Evolutionary conservation across 2,113 vertebrate genomes (phyloP), one percentile per base, ranked within the genome.

Genomic region (Dissostichus mawsoni): DNA sequence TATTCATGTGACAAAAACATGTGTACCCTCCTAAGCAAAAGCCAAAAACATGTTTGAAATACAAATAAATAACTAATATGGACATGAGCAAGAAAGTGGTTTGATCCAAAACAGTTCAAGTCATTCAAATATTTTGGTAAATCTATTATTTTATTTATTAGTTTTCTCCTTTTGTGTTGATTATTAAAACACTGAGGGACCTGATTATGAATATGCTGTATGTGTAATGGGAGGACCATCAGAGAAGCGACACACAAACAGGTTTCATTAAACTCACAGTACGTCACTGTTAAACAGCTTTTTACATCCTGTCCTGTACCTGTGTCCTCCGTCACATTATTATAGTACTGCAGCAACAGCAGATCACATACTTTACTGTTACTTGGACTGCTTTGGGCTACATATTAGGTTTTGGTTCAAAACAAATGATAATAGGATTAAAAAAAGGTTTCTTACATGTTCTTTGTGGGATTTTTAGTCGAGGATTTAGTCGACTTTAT

Each of bases 21-120:
- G 29, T 29, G 29, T 45, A 56, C 10, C 14, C 69, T 64, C 53
- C 61, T 48, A 45, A 57, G 71, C 76, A 29, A 84, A 69, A 75
- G 29, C 52, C 18, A 1, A 18, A 29, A 78, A 20, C 61, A 55
- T 62, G 62, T 29, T 23, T 17, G 57, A 85, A 83, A 76, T 73
- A 65, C 3, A 77, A 93, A 95, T 95, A 95, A 95, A 95, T 94
- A 94, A 83, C 69, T 74, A 83, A 78, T 36, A 75, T 14, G 47
- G 64, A 81, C 82, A 87, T n/a, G 18, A 87, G 62, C 53, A 25
- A 88, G 56, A 92, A 88, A 95, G 95, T 94, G 95, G 95, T 95
- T 95, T 89, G 74, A 93, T 94, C 94, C 94, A 93, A 78, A 87
- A 88, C 76, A 88, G 85, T 94, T 95, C 93, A 95, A 95, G 93